phyloP scores from a whole-genome alignment of 2,797 vertebrate genomes.

The Myiotriccus ornatus region DNA sequence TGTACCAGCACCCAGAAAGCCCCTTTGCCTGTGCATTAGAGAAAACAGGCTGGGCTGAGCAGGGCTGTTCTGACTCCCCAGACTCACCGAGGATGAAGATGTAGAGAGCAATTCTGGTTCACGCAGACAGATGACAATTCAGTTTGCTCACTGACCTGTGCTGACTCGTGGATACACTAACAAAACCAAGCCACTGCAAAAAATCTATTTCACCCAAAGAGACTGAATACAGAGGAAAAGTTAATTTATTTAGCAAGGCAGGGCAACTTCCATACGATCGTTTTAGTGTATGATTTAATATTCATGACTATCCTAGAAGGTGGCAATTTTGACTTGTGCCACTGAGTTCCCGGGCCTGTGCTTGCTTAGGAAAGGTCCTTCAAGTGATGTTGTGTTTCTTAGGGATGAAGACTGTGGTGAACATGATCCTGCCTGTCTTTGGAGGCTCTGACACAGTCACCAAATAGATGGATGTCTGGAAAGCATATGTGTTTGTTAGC shows the following conservation, averaged over 20 bases:
- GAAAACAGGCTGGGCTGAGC: background rate
- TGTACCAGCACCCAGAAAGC: background rate
- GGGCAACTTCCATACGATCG: background rate
- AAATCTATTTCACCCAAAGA: background rate
- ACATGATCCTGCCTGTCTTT: background rate
- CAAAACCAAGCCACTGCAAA: constrained; percentile 8
- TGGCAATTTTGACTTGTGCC: background rate
- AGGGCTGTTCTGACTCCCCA: background rate
- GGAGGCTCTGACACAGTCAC: background rate
- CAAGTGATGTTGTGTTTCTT: background rate
- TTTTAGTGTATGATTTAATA: background rate
- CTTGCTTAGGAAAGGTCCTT: background rate
- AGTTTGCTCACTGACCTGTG: constrained; percentile 22
- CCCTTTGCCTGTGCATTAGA: background rate
- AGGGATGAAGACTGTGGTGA: background rate
- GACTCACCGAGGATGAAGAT: background rate
- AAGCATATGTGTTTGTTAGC: background rate
- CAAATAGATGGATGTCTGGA: background rate
- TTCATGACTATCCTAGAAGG: background rate
- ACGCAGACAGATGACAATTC: background rate
- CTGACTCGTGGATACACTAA: background rate
- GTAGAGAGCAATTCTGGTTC: background rate
- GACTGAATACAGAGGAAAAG: background rate
- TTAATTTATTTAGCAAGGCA: background rate
- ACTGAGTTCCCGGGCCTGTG: background rate